A percentile compares a stretch with the other conserved stretches of the same genome.
Conservation (phyloP, 2,113 vertebrate genomes). For the Felis catus region F.catus_Fca126_mat1.0 CM031417.1:121190501-121191000, state of each 20-base stretch:
- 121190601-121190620: not conserved
- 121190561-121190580: not conserved
- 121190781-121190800: not conserved
- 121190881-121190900: not conserved
- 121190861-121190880: not conserved
- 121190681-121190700: too few relatives aligned
- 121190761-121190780: not conserved
- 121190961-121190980: not conserved
- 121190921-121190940: not conserved
- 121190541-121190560: too few relatives aligned
- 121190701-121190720: not conserved
- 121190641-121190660: not conserved
- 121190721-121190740: accelerated
- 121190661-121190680: too few relatives aligned
- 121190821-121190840: not conserved
- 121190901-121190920: not conserved
- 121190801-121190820: not conserved
- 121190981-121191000: too few relatives aligned
- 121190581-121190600: not conserved
- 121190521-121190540: not conserved
- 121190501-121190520: not conserved
- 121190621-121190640: not conserved
- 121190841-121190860: not conserved
- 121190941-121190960: too few relatives aligned
- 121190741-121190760: accelerated